These are phyloP conservation scores for Rhinoraja longicauda DNA, from an alignment of 2,797 vertebrate genomes.

Conservation along the genomic window DNA sequence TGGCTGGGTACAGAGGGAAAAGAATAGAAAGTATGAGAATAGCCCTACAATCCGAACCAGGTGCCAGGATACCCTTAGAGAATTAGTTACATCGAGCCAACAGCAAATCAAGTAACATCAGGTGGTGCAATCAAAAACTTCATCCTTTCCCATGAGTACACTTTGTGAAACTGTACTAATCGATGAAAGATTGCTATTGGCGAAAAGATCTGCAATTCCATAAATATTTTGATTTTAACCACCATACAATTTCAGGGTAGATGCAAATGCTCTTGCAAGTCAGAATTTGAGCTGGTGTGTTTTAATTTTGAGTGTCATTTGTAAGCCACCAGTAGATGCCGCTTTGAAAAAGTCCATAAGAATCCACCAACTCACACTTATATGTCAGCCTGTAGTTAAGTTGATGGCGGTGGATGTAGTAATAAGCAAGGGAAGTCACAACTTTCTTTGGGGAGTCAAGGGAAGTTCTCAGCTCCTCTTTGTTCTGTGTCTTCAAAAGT, in stretches of 20 bases:
- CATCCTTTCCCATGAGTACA: background rate
- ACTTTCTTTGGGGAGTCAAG: background rate
- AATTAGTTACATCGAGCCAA: background rate
- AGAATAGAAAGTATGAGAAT: background rate
- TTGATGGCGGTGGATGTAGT: background rate
- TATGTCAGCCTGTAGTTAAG: background rate
- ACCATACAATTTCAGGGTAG: background rate
- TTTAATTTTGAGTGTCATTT: background rate
- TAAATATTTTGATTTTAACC: background rate
- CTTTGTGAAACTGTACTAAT: background rate
- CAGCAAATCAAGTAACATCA: slow-evolving; percentile 6
- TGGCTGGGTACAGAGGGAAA: background rate
- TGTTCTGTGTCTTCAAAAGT: background rate
- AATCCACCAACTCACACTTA: background rate
- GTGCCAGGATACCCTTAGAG: slow-evolving; percentile 33
- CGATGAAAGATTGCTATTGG: background rate
- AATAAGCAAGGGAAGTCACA: background rate
- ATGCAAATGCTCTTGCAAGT: background rate
- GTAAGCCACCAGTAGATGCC: background rate
- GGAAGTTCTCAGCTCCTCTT: background rate
- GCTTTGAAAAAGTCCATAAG: background rate
- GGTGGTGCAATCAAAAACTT: background rate
- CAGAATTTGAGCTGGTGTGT: background rate
- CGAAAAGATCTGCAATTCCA: background rate
- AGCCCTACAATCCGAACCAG: slow-evolving; percentile 34